Evolutionary conservation across 2,888 invertebrate species (phyloP).

Genomic region (Eristalis intricaria): DNA sequence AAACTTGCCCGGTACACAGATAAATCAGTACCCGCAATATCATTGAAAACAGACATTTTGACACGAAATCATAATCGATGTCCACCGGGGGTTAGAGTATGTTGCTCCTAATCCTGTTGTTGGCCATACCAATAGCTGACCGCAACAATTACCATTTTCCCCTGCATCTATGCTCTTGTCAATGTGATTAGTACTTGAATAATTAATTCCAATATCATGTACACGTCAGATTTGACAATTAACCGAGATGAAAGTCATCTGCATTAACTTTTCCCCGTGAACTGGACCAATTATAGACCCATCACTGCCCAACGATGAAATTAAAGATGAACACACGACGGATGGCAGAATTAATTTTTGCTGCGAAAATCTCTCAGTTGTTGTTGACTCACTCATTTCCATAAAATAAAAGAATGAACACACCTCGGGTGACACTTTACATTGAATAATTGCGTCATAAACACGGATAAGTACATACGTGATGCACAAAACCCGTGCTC

Average conservation of each 20-base stretch:
- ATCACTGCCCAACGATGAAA: neutral
- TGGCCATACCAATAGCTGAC: slow-evolving; percentile 40
- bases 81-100: slow-evolving; percentile 26
- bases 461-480: slow-evolving; percentile 54
- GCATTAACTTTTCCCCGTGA: neutral
- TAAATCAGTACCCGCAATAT: neutral
- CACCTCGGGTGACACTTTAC: slow-evolving; percentile 44
- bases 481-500: slow-evolving; percentile 31
- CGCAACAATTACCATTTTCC: slow-evolving; percentile 61
- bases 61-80: slow-evolving; percentile 62
- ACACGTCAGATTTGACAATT: slow-evolving; percentile 45
- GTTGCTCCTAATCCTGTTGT: slow-evolving; percentile 58
- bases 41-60: slow-evolving; percentile 15
- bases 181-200: slow-evolving; percentile 59
- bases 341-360: neutral
- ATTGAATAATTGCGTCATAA: slow-evolving; percentile 57
- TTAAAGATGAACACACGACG: neutral
- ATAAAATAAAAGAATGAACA: slow-evolving; percentile 32
- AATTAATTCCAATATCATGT: slow-evolving; percentile 61
- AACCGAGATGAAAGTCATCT: slow-evolving; percentile 25
- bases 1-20: slow-evolving; percentile 7
- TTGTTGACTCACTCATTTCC: slow-evolving; percentile 41
- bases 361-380: neutral
- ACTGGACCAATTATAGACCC: neutral
- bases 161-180: slow-evolving; percentile 46